Conservation (phyloP, 2,888 invertebrate genomes). For the Suillia variegata region DNA sequence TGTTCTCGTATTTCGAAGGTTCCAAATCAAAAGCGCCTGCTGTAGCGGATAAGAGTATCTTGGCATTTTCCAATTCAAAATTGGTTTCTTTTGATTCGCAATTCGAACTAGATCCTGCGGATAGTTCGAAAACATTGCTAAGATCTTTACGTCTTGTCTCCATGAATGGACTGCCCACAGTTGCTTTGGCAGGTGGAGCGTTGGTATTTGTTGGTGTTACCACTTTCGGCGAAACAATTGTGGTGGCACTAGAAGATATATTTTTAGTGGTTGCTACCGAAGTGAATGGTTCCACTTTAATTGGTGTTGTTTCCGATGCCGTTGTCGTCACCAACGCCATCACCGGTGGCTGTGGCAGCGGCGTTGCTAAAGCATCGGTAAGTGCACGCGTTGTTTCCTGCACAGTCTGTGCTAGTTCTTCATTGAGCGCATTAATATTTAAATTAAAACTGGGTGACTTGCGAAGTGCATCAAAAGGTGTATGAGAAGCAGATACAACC, state of each 20-base stretch:
- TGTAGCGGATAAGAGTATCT: conserved; percentile 54
- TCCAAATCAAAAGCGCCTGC: conserved; percentile 54
- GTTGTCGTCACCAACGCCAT: conserved; percentile 23
- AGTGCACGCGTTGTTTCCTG: conserved; percentile 55
- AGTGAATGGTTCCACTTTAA: conserved; percentile 7
- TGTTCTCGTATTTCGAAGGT: conserved; percentile 55
- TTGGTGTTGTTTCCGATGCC: conserved; percentile 8
- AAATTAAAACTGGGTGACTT: conserved; percentile 61
- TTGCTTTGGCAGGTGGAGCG: conserved; percentile 11
- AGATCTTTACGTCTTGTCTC: conserved; percentile 50
- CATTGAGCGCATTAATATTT: conserved; percentile 55
- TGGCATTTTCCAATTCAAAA: conserved; percentile 58
- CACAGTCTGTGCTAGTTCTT: conserved; percentile 56
- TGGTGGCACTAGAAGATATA: too few relatives aligned
- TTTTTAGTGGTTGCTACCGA: conserved; percentile 14
- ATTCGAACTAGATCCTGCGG: conserved; percentile 44
- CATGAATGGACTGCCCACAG: conserved; percentile 56
- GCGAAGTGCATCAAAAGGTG: conserved; percentile 62
- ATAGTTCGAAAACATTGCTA: conserved; percentile 55
- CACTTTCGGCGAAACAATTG: conserved; percentile 33
- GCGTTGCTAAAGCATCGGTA: conserved; percentile 45
- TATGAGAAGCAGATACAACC: conserved; percentile 8
- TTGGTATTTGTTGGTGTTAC: conserved; percentile 35
- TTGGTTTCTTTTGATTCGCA: conserved; percentile 54
- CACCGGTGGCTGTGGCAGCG: conserved; percentile 34